These are phyloP conservation scores for Megalops atlanticus DNA, from an alignment of 2,113 vertebrate species.

Conservation along the genomic window DNA sequence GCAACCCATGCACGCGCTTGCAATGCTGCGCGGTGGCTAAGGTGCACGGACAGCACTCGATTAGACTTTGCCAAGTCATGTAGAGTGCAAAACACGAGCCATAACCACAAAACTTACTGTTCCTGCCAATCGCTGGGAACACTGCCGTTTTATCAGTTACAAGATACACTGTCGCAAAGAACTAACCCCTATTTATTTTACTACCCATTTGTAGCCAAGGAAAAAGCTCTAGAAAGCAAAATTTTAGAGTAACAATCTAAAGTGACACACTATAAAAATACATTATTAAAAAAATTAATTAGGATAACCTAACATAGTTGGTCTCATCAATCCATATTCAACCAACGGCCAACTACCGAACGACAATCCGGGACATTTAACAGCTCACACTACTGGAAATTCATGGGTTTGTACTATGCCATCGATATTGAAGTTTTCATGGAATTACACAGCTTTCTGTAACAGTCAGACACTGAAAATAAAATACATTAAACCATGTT, in stretches of 20 bases:
- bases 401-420: too few relatives aligned
- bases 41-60: background rate
- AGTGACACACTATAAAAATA: constrained; percentile 16
- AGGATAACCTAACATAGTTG: too few relatives aligned
- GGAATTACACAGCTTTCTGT: too few relatives aligned
- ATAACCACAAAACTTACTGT: constrained; percentile 11
- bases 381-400: too few relatives aligned
- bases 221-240: constrained; percentile 17
- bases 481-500: too few relatives aligned
- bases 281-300: too few relatives aligned
- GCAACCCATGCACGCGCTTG: background rate
- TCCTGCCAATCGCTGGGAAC: constrained; percentile 1
- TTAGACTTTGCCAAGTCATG: constrained; percentile 9
- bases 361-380: too few relatives aligned
- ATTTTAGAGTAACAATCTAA: constrained; percentile 8
- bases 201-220: constrained; percentile 44
- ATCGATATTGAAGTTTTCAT: too few relatives aligned
- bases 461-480: too few relatives aligned
- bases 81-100: background rate
- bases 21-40: background rate
- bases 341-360: too few relatives aligned
- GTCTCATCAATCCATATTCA: too few relatives aligned
- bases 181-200: background rate
- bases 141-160: constrained; percentile 43
- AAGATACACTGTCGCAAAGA: constrained; percentile 13